Evolutionary conservation across 92 coral and sea anemone genomes (phyloP).

Genomic region (Meandrina meandrites): DNA sequence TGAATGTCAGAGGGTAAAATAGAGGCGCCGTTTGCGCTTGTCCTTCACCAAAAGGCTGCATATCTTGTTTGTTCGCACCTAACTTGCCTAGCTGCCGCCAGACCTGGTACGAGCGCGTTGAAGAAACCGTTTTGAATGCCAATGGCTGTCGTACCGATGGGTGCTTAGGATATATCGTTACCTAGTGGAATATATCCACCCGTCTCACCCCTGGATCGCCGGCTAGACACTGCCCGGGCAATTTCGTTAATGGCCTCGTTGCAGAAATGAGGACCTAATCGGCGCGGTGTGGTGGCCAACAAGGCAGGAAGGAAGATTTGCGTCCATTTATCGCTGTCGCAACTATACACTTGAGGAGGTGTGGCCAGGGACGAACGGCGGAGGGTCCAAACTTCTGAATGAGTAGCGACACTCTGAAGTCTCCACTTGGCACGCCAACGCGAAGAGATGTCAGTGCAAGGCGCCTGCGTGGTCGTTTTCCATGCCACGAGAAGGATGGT

Average conservation of each 20-base stretch:
- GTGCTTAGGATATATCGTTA: not conserved
- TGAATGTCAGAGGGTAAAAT: too few species aligned
- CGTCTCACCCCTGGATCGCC: not conserved
- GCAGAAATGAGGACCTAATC: not conserved
- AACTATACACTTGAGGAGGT: not conserved
- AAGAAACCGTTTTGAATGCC: constrained; percentile 14
- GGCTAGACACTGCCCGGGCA: not conserved
- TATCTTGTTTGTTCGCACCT: too few species aligned
- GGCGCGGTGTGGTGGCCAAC: constrained; percentile 12
- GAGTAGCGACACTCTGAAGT: not conserved
- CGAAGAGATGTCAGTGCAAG: not conserved
- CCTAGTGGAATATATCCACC: constrained; percentile 19
- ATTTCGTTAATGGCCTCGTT: constrained; percentile 11
- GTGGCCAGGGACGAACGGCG: too few species aligned
- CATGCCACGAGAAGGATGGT: constrained; percentile 4
- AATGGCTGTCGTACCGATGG: not conserved
- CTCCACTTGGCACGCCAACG: not conserved
- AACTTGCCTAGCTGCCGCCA: not conserved
- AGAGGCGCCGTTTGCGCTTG: too few species aligned
- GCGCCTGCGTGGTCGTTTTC: not conserved
- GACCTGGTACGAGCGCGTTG: constrained; percentile 19
- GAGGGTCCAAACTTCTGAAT: constrained; percentile 4
- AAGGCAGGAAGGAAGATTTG: constrained; percentile 3
- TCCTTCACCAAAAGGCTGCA: too few species aligned
- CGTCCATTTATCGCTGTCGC: not conserved